Base-by-base conservation (phyloP, 2,113 vertebrate genomes). In the Coreoperca whiteheadi region DNA sequence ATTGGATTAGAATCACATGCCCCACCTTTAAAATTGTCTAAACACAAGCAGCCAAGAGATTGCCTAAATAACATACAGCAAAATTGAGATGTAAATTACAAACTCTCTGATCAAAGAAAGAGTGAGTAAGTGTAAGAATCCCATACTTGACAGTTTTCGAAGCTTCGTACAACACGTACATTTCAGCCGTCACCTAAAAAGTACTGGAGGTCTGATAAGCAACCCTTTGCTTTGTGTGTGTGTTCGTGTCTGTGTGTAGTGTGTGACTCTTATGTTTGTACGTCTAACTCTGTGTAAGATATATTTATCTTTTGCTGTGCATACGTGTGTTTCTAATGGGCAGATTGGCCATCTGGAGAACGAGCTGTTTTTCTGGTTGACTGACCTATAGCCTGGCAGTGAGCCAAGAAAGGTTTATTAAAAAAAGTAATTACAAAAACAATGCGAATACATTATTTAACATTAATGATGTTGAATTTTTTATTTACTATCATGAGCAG, bases 331-430 rank as follows among this genome's bases (percentile, higher is more conserved):
- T 69, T 61, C 9, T 9, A 23, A 18, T 10, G 0, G 20, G 15
- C 78, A 51, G 43, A 51, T 15, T 54, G 37, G 20, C 84, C 79
- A 86, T 74, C 74, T 83, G 80, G 75, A 59, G 76, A 15, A 65
- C 16, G 0, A 54, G 34, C 18, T 37, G 51, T 72, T 77, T 66
- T 60, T 80, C 65, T 67, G 73, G 57, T 37, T 57, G 43, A 69
- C 65, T 60, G 65, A 71, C 71, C 68, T 69, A 53, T 25, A 60
- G 60, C 18, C 54, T 12, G 65, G 64, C 72, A 51, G 9, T 21
- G 10, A 51, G 63, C 63, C 79, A 76, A 51, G 68, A 73, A 30
- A 64, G 54, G 43, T 25, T 64, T 53, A 70, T 70, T 70, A 65
- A 60, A 63, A 30, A 53, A 60, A 41, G 28, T n/a, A 74, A 82